phyloP scores from a whole-genome alignment of 1,140 invertebrate genomes.

The Berghia stephanieae region DNA sequence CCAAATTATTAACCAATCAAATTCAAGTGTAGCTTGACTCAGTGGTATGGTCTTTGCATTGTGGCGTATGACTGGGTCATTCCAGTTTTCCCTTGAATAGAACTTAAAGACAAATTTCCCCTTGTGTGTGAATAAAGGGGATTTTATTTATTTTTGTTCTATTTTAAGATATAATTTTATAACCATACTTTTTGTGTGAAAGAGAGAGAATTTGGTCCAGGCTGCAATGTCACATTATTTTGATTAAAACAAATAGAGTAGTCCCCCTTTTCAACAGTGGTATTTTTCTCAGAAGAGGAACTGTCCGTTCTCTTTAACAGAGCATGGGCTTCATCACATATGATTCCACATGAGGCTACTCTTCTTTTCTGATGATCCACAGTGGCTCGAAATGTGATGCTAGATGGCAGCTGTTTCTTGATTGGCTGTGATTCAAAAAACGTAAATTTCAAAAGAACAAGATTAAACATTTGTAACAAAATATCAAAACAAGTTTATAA shows the following conservation, averaged over 20 bases:
- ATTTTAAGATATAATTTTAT: background rate
- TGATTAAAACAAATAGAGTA: slow-evolving; percentile 30
- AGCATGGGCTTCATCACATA: slow-evolving; percentile 62
- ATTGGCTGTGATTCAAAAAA: slow-evolving; percentile 34
- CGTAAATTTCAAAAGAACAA: background rate
- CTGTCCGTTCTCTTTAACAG: slow-evolving; percentile 60
- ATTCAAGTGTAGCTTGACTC: background rate
- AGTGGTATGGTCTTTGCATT: no score
- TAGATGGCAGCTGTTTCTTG: slow-evolving; percentile 45
- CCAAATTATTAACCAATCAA: background rate
- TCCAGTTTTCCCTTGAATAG: no score
- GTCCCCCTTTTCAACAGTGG: slow-evolving; percentile 30
- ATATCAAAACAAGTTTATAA: slow-evolving; percentile 39
- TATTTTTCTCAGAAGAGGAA: slow-evolving; percentile 55
- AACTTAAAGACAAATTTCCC: no score
- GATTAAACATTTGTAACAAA: slow-evolving; percentile 36
- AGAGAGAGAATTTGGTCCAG: slow-evolving; percentile 46
- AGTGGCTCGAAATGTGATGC: slow-evolving; percentile 76
- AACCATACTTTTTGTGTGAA: slow-evolving; percentile 39
- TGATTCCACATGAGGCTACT: slow-evolving; percentile 58
- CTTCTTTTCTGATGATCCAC: slow-evolving; percentile 82
- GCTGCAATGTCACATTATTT: slow-evolving; percentile 37
- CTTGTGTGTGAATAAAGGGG: no score
- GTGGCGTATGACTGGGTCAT: no score
- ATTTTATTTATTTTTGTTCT: no score